Evolutionary conservation across 23 tunicate species (phyloP).

Genomic region (Halocynthia aurantium): DNA sequence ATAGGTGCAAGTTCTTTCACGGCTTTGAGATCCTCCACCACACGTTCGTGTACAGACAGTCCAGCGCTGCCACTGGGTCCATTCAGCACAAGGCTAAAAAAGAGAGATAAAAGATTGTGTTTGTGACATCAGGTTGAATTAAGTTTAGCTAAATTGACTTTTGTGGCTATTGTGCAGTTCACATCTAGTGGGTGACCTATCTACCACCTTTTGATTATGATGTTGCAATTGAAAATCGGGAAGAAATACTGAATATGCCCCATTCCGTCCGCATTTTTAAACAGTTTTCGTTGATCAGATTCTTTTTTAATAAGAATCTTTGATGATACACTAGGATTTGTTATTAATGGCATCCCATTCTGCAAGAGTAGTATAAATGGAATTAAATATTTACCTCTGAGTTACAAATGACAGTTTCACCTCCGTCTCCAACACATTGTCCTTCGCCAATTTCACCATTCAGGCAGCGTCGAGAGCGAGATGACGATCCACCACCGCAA

Average conservation of each 20-base stretch:
- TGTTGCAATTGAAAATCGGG: background rate
- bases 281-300: too few species aligned
- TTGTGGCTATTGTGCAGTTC: background rate
- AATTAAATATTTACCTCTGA: constrained; percentile 34
- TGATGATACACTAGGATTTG: too few species aligned
- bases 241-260: too few species aligned
- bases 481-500: constrained; percentile 59
- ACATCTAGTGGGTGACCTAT: background rate
- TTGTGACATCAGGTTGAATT: background rate
- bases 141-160: background rate
- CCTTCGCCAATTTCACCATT: constrained; percentile 30
- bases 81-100: constrained; percentile 46
- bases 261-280: too few species aligned
- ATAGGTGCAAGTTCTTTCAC: constrained; percentile 36
- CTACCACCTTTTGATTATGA: background rate
- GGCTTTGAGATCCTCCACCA: constrained; percentile 50
- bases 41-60: constrained; percentile 48
- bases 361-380: too few species aligned
- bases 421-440: constrained; percentile 37
- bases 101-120: background rate
- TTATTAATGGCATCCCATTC: too few species aligned
- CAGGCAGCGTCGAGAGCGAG: constrained; percentile 48
- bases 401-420: constrained; percentile 43
- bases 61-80: constrained; percentile 58
- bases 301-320: too few species aligned